Evolutionary conservation across 2,888 invertebrate species (phyloP), one percentile per base, ranked within the genome.

Genomic region (Axea sp.): DNA sequence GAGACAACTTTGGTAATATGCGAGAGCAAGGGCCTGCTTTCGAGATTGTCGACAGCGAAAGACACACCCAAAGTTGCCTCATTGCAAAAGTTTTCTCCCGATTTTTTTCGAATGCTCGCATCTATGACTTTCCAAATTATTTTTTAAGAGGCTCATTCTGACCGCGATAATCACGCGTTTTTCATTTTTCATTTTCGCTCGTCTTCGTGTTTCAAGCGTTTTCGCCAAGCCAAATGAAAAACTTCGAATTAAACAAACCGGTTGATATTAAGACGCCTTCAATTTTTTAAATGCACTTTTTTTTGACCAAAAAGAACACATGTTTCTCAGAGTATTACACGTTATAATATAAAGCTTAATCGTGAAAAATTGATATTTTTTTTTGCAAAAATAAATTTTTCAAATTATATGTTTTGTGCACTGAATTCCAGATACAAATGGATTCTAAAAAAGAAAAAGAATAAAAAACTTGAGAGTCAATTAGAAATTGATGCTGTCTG

Each of bases 41-140:
- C 77, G 81, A 81, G 80, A 79, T 76, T 74, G 76, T 78, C 77
- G 77, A 82, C 82, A 82, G 80, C 80, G 81, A 84, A 87, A 87
- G 87, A 87, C 86, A 87, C 86, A 86, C 87, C 85, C 81, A 86
- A 86, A 87, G 87, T 86, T 86, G 81, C 78, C 79, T 86, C 84
- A 86, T 87, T 87, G 86, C 78, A 78, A 83, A 85, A 86, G 84
- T 85, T 85, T 80, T 68, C 64, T 31, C 17, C 55, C 67, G 73
- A 57, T 59, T 76, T 68, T 72, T 45, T 47, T 22, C 67, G 49
- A 12, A 49, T 30, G 39, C 33, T 9, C 28, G 31, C 73, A 51
- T 43, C 75, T 53, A 71, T 55, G 84, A 84, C 83, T 84, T 84
- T 79, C 53, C 73, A 82, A 82, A 84, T 84, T 80, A 84, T 84